phyloP scores from a whole-genome alignment of 2,113 vertebrate genomes.

The Oxyruncus cristatus region DNA sequence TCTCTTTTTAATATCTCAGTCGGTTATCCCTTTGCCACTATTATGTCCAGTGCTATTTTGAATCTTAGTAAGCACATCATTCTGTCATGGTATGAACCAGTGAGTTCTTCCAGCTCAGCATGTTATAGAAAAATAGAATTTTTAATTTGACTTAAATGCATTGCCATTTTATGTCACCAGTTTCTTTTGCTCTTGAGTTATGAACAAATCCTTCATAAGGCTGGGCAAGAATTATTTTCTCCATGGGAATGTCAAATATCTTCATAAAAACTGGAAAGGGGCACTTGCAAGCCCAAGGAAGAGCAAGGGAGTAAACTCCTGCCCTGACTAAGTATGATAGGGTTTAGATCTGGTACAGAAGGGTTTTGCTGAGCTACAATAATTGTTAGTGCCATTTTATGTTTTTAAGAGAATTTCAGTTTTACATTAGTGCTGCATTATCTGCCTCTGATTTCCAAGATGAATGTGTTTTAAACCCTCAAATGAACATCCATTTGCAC shows the following conservation, averaged over 20 bases:
- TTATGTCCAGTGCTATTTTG: neutral
- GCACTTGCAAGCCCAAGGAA: neutral
- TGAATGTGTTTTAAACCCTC: conserved; percentile 63
- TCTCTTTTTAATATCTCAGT: neutral
- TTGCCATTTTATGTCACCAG: neutral
- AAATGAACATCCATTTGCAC: conserved; percentile 68
- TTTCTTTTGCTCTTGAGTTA: neutral
- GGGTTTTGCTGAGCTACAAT: neutral
- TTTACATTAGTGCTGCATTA: conserved; percentile 47
- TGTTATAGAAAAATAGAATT: neutral
- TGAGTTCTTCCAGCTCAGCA: neutral
- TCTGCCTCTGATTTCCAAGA: conserved; percentile 64
- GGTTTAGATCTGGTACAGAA: neutral
- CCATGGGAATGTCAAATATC: neutral
- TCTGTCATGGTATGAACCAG: neutral
- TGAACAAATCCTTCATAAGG: neutral
- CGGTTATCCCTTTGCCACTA: neutral
- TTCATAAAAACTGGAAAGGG: neutral
- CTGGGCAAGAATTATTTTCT: neutral
- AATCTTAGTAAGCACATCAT: neutral
- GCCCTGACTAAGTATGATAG: neutral
- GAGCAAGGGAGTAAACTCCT: neutral
- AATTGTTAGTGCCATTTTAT: conserved; percentile 9
- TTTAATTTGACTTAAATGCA: neutral
- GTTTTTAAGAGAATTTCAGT: conserved; percentile 35